A percentile compares a stretch with the other conserved stretches of the same genome.
Evolutionary conservation across 1,140 invertebrate species (phyloP).

Genomic region (Drosophila dunni): DNA sequence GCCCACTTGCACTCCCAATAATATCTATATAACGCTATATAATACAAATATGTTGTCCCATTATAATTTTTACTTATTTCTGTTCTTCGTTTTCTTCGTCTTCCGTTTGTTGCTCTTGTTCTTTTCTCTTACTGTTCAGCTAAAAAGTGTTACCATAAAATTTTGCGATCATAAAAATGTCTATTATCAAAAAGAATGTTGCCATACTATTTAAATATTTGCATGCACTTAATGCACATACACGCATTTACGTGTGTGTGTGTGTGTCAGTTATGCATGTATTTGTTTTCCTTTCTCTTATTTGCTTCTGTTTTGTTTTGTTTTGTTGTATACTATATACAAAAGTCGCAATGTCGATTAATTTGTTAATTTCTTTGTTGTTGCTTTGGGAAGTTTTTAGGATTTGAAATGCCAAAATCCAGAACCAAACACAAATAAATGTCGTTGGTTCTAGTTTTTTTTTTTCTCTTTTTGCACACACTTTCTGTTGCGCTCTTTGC

Average conservation of each 20-base stretch:
- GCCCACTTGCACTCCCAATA: constrained; percentile 28
- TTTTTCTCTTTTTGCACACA: not conserved
- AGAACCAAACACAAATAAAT: not conserved
- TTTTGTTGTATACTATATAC: not conserved
- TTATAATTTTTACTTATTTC: constrained; percentile 14
- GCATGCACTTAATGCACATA: constrained; percentile 18
- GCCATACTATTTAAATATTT: constrained; percentile 49
- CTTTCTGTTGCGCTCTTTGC: not conserved
- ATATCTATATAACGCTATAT: constrained; percentile 47
- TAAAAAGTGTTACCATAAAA: constrained; percentile 61
- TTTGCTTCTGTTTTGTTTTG: not conserved
- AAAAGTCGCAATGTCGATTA: not conserved
- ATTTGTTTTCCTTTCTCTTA: constrained; percentile 2
- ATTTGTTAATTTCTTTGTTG: not conserved
- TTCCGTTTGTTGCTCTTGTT: not conserved
- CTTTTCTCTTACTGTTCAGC: constrained; percentile 6
- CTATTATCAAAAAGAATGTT: constrained; percentile 71
- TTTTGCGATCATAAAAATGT: constrained; percentile 68
- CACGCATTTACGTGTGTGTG: constrained; percentile 19
- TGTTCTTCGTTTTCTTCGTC: constrained; percentile 11
- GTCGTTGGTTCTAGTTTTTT: too few relatives aligned
- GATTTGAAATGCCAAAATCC: not conserved
- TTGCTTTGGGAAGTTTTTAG: not conserved
- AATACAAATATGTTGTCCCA: constrained; percentile 53
- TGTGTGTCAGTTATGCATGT: constrained; percentile 35